phyloP scores from a whole-genome alignment of 2,113 vertebrate genomes.

The Odocoileus virginianus region DNA sequence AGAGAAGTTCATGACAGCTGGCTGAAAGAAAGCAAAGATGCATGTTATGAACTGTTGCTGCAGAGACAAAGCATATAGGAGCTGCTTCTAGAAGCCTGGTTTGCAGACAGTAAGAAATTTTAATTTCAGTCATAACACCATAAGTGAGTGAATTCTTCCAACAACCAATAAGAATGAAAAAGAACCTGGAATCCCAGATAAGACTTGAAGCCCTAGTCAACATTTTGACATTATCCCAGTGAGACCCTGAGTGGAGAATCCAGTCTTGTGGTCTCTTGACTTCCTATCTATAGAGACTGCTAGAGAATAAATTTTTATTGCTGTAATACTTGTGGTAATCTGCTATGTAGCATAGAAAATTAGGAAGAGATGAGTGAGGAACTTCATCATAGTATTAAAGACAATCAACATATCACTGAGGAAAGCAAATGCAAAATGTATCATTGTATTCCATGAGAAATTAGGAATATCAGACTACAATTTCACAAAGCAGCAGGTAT shows the following conservation, averaged over 20 bases:
- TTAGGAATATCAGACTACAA: not conserved
- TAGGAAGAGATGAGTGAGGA: not conserved
- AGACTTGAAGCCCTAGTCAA: not conserved
- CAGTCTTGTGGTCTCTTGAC: rapidly evolving
- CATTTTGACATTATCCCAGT: not conserved
- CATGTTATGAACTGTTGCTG: not conserved
- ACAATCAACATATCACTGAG: not conserved
- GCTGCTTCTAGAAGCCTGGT: not conserved
- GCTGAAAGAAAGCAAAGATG: not conserved
- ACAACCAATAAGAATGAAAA: not conserved
- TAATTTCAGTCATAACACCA: not conserved
- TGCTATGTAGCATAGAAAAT: not conserved
- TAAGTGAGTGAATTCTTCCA: not conserved
- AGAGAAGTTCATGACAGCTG: not conserved
- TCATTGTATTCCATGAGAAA: not conserved
- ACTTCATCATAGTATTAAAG: not conserved
- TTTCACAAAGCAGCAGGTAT: not conserved
- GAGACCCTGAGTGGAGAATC: not conserved
- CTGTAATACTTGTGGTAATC: not conserved
- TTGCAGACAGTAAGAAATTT: not conserved
- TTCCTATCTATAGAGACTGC: not conserved
- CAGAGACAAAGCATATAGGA: not conserved
- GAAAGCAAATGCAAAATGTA: not conserved
- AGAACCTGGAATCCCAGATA: not conserved
- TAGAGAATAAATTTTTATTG: not conserved